Base-by-base conservation (phyloP, 2,113 vertebrate species). In the Notiomystis cincta region DNA sequence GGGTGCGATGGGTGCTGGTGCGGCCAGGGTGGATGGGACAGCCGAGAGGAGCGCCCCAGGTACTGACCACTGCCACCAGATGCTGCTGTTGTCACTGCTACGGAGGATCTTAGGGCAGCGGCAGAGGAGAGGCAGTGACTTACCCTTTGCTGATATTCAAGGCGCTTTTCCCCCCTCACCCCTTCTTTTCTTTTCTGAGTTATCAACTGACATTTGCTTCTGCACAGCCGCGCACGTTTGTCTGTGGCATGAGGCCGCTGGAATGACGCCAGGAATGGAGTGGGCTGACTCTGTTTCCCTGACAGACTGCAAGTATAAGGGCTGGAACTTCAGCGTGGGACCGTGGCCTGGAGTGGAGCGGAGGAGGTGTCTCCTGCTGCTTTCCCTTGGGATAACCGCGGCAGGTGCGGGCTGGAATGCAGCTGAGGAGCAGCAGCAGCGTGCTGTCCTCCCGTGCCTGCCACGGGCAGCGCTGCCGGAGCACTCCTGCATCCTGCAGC, bases 81-180 rank as follows among this genome's bases (percentile, higher is more conserved):
- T 98, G 97, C 96, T 98, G 97, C 97, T 98, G 90, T 98, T 98
- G 97, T 82, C 96, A 33, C 96, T 97, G 91, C 85, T 93, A 96
- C 87, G 2, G 94, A 71, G 70, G 70, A 96, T 60, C 76, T 77
- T 33, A 80, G 84, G 54, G 88, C 77, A 80, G 73, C 25, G 2
- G 58, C 89, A 87, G 87, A 86, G 92, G 87, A 91, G 92, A 95
- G 80, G 89, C 91, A 95, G 81, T 60, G 61, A 70, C 69, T 95
- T 94, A 82, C 82, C 77, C 86, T 94, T 93, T 77, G 71, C 93
- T 67, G 51, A 58, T 89, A 66, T 38, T 86, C 82, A 54, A 72
- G 54, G 84, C 28, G 35, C 37, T 48, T 15, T 30, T 7, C 37
- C 24, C 37, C 33, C 20, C 1, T 10, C 30, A 9, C 15, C 20